Percentiles rank a stretch among this genome's conserved stretches.
Conservation (phyloP, 1,140 invertebrate species). For the Ceratina australensis region DNA sequence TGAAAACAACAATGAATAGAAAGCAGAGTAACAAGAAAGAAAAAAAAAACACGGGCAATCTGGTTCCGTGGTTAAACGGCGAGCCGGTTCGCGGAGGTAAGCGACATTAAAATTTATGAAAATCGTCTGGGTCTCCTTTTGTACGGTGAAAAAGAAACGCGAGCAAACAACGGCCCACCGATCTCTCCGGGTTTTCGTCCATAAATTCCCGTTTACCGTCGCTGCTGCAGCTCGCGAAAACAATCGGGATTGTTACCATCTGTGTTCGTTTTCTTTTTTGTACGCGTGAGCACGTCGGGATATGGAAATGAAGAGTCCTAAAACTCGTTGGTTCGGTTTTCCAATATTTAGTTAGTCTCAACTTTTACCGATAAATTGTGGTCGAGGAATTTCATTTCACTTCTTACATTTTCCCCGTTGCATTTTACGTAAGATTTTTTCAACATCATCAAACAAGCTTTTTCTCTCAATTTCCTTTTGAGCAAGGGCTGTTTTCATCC, state of each 20-base stretch:
- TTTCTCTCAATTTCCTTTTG: too few species aligned
- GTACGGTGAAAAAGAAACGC: constrained; percentile 5
- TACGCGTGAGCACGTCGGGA: background rate
- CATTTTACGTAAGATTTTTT: too few species aligned
- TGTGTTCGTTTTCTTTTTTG: background rate
- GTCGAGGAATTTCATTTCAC: too few species aligned
- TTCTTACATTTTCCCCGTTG: too few species aligned
- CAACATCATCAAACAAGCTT: too few species aligned
- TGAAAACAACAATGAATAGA: too few species aligned
- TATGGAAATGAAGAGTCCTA: too few species aligned
- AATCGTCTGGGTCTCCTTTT: background rate
- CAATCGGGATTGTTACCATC: background rate
- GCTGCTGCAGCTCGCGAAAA: background rate
- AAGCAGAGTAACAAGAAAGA: background rate
- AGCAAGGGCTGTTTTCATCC: too few species aligned
- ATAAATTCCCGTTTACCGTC: background rate
- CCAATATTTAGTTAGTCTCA: too few species aligned
- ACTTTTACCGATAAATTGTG: too few species aligned
- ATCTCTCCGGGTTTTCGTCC: background rate
- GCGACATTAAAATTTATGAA: constrained; percentile 40
- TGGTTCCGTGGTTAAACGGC: background rate
- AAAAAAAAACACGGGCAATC: background rate
- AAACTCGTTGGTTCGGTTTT: too few species aligned
- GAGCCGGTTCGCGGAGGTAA: constrained; percentile 9
- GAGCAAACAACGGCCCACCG: background rate